Evolutionary conservation across 2,888 invertebrate species (phyloP).

Genomic region (Exephanes ischioxanthus): DNA sequence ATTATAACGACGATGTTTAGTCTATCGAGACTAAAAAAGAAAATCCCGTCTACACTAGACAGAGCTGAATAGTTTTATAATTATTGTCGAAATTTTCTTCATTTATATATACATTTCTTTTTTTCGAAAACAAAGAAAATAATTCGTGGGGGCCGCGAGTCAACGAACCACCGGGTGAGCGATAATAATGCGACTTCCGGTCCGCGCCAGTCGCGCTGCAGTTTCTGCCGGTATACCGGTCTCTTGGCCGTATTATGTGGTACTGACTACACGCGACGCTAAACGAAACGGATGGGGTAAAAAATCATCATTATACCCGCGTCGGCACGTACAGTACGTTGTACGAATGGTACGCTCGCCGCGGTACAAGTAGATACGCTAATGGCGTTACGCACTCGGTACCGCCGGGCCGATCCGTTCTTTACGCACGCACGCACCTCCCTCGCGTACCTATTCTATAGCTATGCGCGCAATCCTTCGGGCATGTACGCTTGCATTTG

Average conservation of each 20-base stretch:
- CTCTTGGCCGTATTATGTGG: conserved; percentile 28
- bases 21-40: neutral
- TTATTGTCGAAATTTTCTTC: neutral
- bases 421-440: conserved; percentile 51
- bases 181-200: conserved; percentile 77
- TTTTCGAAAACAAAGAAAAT: conserved; percentile 30
- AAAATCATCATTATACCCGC: conserved; percentile 71
- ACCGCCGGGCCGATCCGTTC: conserved; percentile 24
- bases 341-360: conserved; percentile 36
- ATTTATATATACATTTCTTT: neutral
- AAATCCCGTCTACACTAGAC: neutral
- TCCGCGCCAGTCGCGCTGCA: conserved; percentile 47
- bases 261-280: conserved; percentile 57
- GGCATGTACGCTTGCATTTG: conserved; percentile 49
- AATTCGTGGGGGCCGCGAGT: conserved; percentile 58
- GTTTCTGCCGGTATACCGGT: conserved; percentile 38
- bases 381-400: conserved; percentile 62
- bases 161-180: conserved; percentile 64
- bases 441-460: conserved; percentile 13
- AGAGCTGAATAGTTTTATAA: neutral
- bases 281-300: conserved; percentile 70
- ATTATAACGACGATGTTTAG: neutral
- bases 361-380: conserved; percentile 43
- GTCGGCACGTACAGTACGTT: conserved; percentile 61
- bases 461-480: conserved; percentile 24